Evolutionary conservation across 2,888 invertebrate genomes (phyloP), one percentile per base, ranked within the genome.

Genomic region (Serrognathus titanus): DNA sequence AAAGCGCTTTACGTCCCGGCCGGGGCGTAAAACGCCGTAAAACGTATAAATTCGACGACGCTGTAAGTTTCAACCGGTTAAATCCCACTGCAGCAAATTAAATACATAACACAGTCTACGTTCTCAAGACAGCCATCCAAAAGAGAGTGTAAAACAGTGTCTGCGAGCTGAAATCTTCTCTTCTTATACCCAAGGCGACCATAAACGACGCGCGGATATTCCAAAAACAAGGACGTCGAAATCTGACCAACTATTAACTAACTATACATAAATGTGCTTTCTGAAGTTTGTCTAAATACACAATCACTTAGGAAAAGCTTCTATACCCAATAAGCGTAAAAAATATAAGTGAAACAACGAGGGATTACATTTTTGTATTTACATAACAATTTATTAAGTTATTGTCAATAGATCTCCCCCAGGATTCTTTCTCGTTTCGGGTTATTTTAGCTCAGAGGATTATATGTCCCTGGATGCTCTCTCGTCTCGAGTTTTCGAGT

Each of bases 81-180:
- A 63, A 62, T 64, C 61, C 62, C 64, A 60, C 58, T 60, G 63
- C 62, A 64, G 63, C 63, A 66, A 66, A 66, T 66, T 66, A 66
- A 66, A 66, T 66, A 66, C 63, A 62, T 62, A 63, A 64, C 64
- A 59, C 57, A 60, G 57, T 59, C 62, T 59, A 55, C 48, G 61
- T 55, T 64, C 63, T 64, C 64, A 59, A 63, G 63, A 56, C 64
- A 62, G 62, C 57, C 63, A 63, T 66, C 61, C 54, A 55, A 59
- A 61, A 61, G 61, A 62, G 64, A 62, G 66, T 66, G 66, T 66
- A 66, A 66, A 66, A 63, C 63, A 66, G 58, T 66, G 66, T 64
- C 62, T 64, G 57, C 11, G 60, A 63, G 59, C 62, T 58, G 62
- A 56, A 62, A 63, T 60, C 58, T 60, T 57, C 41, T 57, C 53